A percentile compares a stretch with the other conserved stretches of the same genome.
Conservation (phyloP, 2,113 vertebrate species). For the Oostethus manadensis region DNA sequence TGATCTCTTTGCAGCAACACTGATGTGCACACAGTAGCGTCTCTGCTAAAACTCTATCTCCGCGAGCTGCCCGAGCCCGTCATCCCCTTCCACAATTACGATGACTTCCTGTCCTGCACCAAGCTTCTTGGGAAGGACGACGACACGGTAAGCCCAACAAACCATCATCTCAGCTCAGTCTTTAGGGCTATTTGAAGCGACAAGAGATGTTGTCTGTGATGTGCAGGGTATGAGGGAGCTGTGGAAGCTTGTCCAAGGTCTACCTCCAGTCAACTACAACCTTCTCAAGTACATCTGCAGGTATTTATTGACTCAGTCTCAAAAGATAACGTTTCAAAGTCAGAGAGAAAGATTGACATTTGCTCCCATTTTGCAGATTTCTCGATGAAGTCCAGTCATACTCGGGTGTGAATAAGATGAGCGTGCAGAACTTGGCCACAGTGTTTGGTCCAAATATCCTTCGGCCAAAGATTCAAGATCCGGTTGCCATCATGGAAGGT, state of each 20-base stretch:
- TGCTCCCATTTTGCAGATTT: conserved; percentile 72
- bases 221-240: conserved; percentile 87
- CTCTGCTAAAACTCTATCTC: conserved; percentile 92
- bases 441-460: conserved; percentile 97
- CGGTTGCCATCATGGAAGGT: conserved; percentile 97
- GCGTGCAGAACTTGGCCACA: conserved; percentile 92
- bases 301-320: conserved; percentile 65
- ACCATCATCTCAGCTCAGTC: too few relatives aligned
- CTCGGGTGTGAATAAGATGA: conserved; percentile 97
- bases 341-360: background rate
- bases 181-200: background rate
- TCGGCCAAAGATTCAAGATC: conserved; percentile 92
- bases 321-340: background rate
- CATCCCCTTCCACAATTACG: conserved; percentile 88
- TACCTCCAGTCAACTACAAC: conserved; percentile 93
- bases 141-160: conserved; percentile 75
- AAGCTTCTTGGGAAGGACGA: conserved; percentile 89
- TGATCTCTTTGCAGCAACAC: conserved; percentile 78
- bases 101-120: conserved; percentile 87
- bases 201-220: background rate
- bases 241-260: conserved; percentile 81
- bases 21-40: conserved; percentile 94
- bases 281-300: conserved; percentile 96
- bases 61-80: conserved; percentile 94
- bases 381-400: conserved; percentile 97